Conservation (phyloP, 2,797 vertebrate genomes). For the Ctenosaura bakeri region DNA sequence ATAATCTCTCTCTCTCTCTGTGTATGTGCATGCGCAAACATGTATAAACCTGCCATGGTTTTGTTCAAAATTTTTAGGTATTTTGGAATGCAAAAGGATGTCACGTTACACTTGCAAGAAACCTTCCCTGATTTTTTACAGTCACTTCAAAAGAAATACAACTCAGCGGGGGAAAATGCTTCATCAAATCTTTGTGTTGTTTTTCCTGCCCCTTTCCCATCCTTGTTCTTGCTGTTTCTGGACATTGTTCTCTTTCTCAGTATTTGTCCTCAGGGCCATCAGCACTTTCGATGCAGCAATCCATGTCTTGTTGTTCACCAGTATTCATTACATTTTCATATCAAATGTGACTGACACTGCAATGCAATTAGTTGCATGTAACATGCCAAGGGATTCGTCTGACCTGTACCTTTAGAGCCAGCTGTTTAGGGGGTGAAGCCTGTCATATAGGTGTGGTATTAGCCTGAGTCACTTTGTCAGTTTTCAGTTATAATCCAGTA, state of each 20-base stretch:
- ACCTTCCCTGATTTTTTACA: background rate
- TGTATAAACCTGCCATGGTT: conserved; percentile 20
- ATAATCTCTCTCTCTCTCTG: too few relatives aligned
- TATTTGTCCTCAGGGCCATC: background rate
- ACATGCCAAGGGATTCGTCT: background rate
- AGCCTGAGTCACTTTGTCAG: background rate
- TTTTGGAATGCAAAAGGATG: background rate
- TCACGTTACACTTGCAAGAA: background rate
- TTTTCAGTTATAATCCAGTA: background rate
- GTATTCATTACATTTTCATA: background rate
- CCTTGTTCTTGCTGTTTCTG: background rate
- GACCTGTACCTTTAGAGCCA: background rate
- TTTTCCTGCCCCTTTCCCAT: background rate
- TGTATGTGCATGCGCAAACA: too few relatives aligned
- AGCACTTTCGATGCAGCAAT: background rate
- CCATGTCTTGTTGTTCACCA: background rate
- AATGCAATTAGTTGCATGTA: background rate
- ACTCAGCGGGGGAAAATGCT: background rate
- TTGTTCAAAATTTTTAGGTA: background rate
- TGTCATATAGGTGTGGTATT: background rate
- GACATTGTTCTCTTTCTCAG: background rate
- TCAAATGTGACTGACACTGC: background rate
- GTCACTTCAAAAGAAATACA: background rate
- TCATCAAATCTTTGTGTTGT: background rate
- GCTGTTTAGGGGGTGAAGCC: background rate